phyloP scores from a whole-genome alignment of 2,888 invertebrate species.

The Macrosiphum euphorbiae region DNA sequence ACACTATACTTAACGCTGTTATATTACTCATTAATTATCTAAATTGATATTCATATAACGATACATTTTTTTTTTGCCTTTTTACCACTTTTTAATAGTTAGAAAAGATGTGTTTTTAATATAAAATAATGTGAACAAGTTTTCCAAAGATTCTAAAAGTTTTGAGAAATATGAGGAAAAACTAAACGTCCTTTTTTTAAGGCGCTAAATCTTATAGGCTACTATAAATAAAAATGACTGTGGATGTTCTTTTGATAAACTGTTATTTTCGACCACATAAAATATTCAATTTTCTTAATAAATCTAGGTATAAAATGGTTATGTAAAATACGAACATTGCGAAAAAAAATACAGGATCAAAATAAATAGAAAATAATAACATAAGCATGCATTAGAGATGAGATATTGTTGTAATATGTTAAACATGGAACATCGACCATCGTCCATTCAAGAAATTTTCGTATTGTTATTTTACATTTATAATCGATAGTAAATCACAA shows the following conservation, averaged over 20 bases:
- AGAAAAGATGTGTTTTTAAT: not conserved
- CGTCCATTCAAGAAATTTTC: not conserved
- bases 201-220: not conserved
- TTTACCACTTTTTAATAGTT: not conserved
- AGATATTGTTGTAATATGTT: not conserved
- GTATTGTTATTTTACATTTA: not conserved
- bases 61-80: not conserved
- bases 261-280: conserved; percentile 12
- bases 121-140: conserved; percentile 24
- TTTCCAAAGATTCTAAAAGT: conserved; percentile 31
- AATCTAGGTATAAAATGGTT: not conserved
- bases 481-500: not conserved
- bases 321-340: not conserved
- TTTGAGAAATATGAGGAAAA: conserved; percentile 3
- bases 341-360: not conserved
- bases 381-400: not conserved
- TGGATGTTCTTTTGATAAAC: conserved; percentile 13
- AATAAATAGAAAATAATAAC: not conserved
- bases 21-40: not conserved
- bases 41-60: not conserved
- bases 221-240: not conserved
- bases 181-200: conserved; percentile 1
- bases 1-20: not conserved
- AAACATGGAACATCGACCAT: not conserved
- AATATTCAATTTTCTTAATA: conserved; percentile 21